Percentiles rank a stretch among this genome's conserved stretches.
phyloP scores from a whole-genome alignment of 2,888 invertebrate genomes.

The Bugula neritina region DNA sequence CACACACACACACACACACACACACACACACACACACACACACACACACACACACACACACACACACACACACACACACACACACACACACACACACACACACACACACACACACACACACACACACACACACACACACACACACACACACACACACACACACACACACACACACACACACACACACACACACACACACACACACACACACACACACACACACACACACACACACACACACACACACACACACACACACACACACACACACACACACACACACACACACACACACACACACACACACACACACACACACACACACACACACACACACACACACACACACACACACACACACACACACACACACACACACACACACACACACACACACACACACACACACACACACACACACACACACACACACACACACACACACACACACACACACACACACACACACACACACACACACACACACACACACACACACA shows the following conservation, averaged over 20 bases:
- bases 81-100: background rate
- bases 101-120: background rate
- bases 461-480: background rate
- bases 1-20: background rate
- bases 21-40: background rate
- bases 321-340: background rate
- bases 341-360: background rate
- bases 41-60: background rate
- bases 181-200: background rate
- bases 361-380: background rate
- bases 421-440: background rate
- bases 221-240: background rate
- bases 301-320: background rate
- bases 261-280: background rate
- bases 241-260: background rate
- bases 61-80: background rate
- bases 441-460: background rate
- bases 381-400: background rate
- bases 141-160: background rate
- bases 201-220: background rate
- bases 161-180: background rate
- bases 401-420: background rate
- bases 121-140: background rate
- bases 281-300: background rate
- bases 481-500: background rate